Evolutionary conservation across 30 jellyfish, hydroid and myxozoan species (phyloP).

Genomic region (Turritopsis dohrnii): DNA sequence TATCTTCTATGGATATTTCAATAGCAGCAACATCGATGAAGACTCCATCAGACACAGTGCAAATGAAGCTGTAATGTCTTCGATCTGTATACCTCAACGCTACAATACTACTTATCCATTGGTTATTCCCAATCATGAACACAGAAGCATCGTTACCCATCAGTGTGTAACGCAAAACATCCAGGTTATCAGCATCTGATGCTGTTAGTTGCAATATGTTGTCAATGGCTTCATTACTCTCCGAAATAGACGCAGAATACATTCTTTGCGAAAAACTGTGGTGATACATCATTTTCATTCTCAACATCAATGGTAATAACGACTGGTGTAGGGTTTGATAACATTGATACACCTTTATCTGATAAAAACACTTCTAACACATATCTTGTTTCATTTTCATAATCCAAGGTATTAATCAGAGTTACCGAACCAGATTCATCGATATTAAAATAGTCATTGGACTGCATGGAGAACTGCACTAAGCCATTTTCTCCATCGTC

Average conservation of each 20-base stretch:
- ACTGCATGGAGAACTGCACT: constrained; percentile 2
- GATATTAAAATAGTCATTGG: neutral
- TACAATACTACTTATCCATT: neutral
- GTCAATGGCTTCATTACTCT: neutral
- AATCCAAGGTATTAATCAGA: constrained; percentile 6
- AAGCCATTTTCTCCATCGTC: constrained; percentile 3
- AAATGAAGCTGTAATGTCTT: neutral
- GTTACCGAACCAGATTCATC: neutral
- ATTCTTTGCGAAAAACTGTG: neutral
- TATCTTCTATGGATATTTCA: neutral
- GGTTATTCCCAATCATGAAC: neutral
- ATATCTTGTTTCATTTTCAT: neutral
- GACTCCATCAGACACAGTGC: constrained; percentile 9
- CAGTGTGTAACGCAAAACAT: neutral
- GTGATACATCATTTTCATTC: constrained; percentile 30
- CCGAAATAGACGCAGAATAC: neutral
- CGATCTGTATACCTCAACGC: neutral
- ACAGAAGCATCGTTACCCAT: neutral
- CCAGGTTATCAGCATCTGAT: neutral
- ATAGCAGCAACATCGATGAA: neutral
- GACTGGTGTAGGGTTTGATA: constrained; percentile 6
- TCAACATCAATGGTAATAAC: constrained; percentile 2
- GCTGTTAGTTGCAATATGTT: constrained; percentile 1
- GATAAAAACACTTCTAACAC: constrained; percentile 6
- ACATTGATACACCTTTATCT: constrained; percentile 1